Evolutionary conservation across 2,888 invertebrate species (phyloP).

Genomic region (Leptopterna dolabrata): DNA sequence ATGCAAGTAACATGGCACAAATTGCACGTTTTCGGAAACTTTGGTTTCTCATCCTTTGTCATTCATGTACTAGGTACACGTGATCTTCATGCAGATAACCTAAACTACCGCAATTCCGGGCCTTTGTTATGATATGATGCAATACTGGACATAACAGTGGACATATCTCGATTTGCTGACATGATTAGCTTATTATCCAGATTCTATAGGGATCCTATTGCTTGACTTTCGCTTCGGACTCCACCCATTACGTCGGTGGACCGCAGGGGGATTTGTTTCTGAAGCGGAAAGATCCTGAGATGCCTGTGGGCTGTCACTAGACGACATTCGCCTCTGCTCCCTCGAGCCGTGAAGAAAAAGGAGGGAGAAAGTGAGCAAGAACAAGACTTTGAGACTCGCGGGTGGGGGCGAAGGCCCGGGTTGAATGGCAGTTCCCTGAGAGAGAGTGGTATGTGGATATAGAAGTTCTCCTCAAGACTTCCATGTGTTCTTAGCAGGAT

Average conservation of each 20-base stretch:
- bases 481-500: conserved; percentile 17
- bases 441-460: conserved; percentile 6
- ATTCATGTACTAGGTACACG: too few species aligned
- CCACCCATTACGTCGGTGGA: neutral
- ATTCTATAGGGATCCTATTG: neutral
- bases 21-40: too few species aligned
- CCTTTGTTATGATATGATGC: too few species aligned
- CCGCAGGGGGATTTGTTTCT: neutral
- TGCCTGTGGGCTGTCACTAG: conserved; percentile 6
- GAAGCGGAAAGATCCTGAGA: neutral
- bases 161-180: too few species aligned
- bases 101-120: too few species aligned
- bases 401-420: neutral
- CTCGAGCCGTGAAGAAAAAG: conserved; percentile 17
- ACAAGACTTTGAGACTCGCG: neutral
- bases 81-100: too few species aligned
- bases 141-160: too few species aligned
- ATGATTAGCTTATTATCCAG: too few species aligned
- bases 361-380: conserved; percentile 35
- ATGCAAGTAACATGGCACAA: too few species aligned
- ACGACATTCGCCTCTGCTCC: neutral
- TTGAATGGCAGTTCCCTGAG: conserved; percentile 19
- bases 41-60: too few species aligned
- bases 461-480: neutral
- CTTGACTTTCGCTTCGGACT: neutral